Conservation (phyloP, 2,113 vertebrate genomes). For the Triplophysa tibetana region DNA sequence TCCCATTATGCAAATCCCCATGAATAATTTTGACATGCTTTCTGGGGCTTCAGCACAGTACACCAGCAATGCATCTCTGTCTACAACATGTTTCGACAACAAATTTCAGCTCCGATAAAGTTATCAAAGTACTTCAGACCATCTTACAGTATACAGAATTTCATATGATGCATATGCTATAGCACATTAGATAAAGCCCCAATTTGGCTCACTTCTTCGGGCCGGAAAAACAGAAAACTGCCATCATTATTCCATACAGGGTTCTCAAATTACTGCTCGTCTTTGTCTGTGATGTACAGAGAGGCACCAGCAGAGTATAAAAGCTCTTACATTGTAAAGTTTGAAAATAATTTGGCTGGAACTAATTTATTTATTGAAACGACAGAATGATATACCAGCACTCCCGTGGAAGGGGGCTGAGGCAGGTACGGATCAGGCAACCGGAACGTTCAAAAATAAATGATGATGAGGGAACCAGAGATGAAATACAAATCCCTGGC, state of each 20-base stretch:
- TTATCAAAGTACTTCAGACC: neutral
- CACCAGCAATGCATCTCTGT: neutral
- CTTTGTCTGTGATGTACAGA: constrained; percentile 31
- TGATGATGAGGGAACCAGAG: constrained; percentile 11
- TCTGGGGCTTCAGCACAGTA: neutral
- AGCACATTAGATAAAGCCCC: neutral
- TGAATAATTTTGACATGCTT: neutral
- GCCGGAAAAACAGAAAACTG: neutral
- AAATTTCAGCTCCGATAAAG: neutral
- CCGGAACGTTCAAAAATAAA: constrained; percentile 41
- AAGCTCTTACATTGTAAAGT: constrained; percentile 41
- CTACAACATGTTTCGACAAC: neutral
- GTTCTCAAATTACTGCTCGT: constrained; percentile 15
- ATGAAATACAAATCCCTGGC: neutral
- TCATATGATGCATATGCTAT: neutral
- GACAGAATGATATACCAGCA: constrained; percentile 40
- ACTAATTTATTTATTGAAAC: constrained; percentile 53
- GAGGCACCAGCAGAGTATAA: constrained; percentile 26
- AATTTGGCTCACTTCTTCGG: neutral
- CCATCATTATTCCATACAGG: constrained; percentile 15
- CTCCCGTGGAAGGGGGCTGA: constrained; percentile 25
- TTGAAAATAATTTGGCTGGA: constrained; percentile 50
- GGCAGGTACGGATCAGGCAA: constrained; percentile 40
- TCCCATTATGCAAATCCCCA: neutral
- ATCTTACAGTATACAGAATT: neutral